phyloP scores from a whole-genome alignment of 2,888 invertebrate species.

The Smittia sp. region DNA sequence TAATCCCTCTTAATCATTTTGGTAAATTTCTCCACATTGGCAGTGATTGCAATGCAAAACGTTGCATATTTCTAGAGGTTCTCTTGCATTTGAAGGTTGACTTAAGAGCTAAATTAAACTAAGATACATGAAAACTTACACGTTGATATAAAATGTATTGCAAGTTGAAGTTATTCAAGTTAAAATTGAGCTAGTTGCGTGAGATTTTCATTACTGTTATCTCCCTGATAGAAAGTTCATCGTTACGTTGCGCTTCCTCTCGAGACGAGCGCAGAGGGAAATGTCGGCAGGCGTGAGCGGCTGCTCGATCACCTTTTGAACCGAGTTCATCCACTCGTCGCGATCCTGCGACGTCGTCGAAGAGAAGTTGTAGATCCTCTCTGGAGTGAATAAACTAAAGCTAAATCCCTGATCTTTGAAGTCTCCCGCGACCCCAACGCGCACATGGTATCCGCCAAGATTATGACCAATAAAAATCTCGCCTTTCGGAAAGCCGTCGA shows the following conservation, averaged over 20 bases:
- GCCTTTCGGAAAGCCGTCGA: slow-evolving; percentile 86
- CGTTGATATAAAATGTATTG: not conserved
- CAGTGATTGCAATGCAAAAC: slow-evolving; percentile 7
- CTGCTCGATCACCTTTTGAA: slow-evolving; percentile 70
- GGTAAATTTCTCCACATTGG: slow-evolving; percentile 29
- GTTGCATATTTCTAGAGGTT: not conserved
- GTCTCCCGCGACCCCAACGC: slow-evolving; percentile 64
- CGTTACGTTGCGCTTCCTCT: slow-evolving; percentile 68
- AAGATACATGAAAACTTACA: not conserved
- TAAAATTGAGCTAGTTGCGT: slow-evolving; percentile 23
- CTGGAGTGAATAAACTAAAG: slow-evolving; percentile 79
- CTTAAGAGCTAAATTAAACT: slow-evolving; percentile 7
- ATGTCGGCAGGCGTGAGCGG: slow-evolving; percentile 77
- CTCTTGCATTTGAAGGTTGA: slow-evolving; percentile 15
- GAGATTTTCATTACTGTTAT: slow-evolving; percentile 54
- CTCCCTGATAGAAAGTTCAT: slow-evolving; percentile 75
- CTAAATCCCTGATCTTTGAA: slow-evolving; percentile 75
- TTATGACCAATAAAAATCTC: slow-evolving; percentile 78
- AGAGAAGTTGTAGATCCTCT: slow-evolving; percentile 71
- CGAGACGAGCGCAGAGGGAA: slow-evolving; percentile 67
- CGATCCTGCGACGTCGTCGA: slow-evolving; percentile 74
- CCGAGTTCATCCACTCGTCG: slow-evolving; percentile 74
- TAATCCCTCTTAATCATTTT: not conserved
- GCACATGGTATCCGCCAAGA: slow-evolving; percentile 71
- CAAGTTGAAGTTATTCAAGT: not conserved